These are phyloP conservation scores for Typhlomys cinereus DNA, from an alignment of 2,113 vertebrate species.

Conservation along the genomic window DNA sequence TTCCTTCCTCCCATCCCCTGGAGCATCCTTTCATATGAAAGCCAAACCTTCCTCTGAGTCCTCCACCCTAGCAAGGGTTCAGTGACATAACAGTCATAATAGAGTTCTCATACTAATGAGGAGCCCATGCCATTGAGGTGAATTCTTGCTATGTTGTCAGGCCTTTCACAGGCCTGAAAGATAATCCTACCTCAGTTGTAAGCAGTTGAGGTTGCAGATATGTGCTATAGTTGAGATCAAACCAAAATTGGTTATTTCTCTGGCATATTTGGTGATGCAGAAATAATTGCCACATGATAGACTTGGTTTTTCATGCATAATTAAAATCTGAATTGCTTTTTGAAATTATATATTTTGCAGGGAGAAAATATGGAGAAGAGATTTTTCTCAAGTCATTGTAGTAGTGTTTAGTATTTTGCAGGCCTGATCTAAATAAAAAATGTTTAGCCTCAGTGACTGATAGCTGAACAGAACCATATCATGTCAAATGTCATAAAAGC, in stretches of 20 bases:
- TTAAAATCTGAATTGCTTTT: neutral
- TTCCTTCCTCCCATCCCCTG: no score
- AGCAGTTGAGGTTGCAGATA: neutral
- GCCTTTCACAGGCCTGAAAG: neutral
- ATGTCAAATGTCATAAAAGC: neutral
- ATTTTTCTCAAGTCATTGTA: neutral
- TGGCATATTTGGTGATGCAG: neutral
- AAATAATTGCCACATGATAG: neutral
- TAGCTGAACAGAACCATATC: neutral
- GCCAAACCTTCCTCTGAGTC: no score
- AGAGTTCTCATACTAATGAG: no score
- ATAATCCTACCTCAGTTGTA: neutral
- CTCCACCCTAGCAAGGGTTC: no score
- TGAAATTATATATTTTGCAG: neutral
- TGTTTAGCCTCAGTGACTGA: neutral
- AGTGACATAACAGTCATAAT: no score
- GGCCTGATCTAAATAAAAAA: neutral
- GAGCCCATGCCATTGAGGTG: neutral
- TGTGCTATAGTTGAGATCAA: neutral
- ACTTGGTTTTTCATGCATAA: neutral
- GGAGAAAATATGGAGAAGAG: neutral
- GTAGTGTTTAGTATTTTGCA: neutral
- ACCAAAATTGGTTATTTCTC: neutral
- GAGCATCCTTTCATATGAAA: no score
- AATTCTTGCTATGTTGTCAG: neutral